Conservation (phyloP, 2,113 vertebrate genomes). For the Gadus chalcogrammus region DNA sequence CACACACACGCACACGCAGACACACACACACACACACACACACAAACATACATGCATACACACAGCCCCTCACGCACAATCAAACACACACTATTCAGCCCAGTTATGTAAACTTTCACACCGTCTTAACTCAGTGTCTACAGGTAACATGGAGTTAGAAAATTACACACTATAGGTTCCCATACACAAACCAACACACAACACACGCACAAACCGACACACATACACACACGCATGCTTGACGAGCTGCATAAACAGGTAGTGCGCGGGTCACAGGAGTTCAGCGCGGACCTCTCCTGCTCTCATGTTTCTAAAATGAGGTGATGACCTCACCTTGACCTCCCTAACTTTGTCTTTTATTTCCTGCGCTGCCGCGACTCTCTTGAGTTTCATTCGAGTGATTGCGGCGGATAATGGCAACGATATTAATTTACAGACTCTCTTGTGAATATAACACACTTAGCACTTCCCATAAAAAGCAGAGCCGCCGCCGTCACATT, state of each 20-base stretch:
- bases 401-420: constrained; percentile 24
- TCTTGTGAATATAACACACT: constrained; percentile 9
- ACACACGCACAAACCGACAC: constrained; percentile 15
- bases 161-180: too few species aligned
- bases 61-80: neutral
- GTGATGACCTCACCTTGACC: constrained; percentile 56
- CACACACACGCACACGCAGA: neutral
- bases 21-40: neutral
- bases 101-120: too few species aligned
- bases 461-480: constrained; percentile 5
- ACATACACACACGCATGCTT: neutral
- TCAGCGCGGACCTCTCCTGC: constrained; percentile 17
- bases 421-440: constrained; percentile 18
- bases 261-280: constrained; percentile 28
- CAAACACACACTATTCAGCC: too few species aligned
- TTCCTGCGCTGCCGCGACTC: neutral
- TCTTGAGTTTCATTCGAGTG: constrained; percentile 18
- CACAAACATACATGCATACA: neutral
- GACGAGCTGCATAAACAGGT: constrained; percentile 35
- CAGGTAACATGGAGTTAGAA: too few species aligned
- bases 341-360: constrained; percentile 38
- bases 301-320: constrained; percentile 61
- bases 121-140: too few species aligned
- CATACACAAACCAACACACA: constrained; percentile 9
- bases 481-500: constrained; percentile 10